Percentiles rank a stretch among this genome's conserved stretches.
Conservation (phyloP, 2,113 vertebrate species). For the Rhineura floridana region DNA sequence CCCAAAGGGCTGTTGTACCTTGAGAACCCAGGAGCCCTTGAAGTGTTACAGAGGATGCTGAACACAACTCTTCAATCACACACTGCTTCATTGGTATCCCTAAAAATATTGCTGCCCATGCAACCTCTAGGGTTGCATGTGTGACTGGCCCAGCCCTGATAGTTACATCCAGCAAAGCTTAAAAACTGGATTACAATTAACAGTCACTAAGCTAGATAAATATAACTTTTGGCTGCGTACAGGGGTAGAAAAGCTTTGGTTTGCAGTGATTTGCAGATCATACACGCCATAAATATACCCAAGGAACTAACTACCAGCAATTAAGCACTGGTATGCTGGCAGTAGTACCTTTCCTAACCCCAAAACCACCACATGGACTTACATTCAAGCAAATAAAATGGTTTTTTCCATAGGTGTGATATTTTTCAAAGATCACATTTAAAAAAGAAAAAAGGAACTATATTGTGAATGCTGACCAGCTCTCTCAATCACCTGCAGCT, state of each 20-base stretch:
- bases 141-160: conserved; percentile 38
- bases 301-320: conserved; percentile 61
- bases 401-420: conserved; percentile 37
- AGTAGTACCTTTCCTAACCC: conserved; percentile 51
- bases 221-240: conserved; percentile 52
- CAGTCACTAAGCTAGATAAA: conserved; percentile 58
- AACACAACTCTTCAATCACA: background rate
- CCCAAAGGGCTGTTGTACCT: background rate
- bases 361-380: conserved; percentile 50
- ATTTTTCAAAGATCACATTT: conserved; percentile 35
- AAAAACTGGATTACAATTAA: conserved; percentile 52
- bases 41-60: background rate
- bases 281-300: conserved; percentile 60
- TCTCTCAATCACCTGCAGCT: conserved; percentile 58
- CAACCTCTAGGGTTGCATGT: conserved; percentile 9
- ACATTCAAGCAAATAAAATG: conserved; percentile 62
- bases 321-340: conserved; percentile 48
- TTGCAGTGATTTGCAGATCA: conserved; percentile 67
- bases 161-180: conserved; percentile 53
- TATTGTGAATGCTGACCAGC: conserved; percentile 44
- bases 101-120: conserved; percentile 14
- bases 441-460: conserved; percentile 48
- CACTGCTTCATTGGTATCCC: background rate
- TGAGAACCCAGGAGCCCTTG: background rate
- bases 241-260: conserved; percentile 77